Conservation (phyloP, 2,113 vertebrate genomes). For the Phyllopteryx taeniolatus region DNA sequence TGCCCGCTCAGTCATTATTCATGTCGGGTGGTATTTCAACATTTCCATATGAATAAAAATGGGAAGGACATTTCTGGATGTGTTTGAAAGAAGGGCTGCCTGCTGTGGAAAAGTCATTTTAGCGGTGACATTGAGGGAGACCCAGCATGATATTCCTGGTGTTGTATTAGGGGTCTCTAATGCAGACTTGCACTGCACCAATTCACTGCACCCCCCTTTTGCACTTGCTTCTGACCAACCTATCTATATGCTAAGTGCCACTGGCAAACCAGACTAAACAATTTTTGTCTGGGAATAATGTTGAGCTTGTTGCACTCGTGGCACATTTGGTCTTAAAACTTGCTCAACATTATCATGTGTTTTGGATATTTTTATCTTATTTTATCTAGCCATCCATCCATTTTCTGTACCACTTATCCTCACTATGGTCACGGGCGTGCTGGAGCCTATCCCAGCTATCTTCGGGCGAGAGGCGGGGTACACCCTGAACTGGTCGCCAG, state of each 20-base stretch:
- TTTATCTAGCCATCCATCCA: neutral
- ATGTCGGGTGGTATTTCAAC: conserved; percentile 48
- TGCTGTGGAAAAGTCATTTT: conserved; percentile 38
- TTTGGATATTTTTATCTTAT: conserved; percentile 15
- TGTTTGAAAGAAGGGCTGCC: conserved; percentile 39
- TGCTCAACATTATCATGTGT: conserved; percentile 8
- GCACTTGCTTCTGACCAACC: conserved; percentile 37
- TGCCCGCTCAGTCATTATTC: conserved; percentile 23
- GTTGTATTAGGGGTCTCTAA: conserved; percentile 33
- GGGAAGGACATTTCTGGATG: conserved; percentile 30
- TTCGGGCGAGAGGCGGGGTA: no score
- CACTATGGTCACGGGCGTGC: no score
- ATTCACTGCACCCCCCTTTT: conserved; percentile 1
- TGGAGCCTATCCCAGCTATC: no score
- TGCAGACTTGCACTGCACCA: conserved; percentile 24
- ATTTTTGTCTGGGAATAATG: conserved; percentile 38
- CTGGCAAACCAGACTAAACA: conserved; percentile 47
- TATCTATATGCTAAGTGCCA: conserved; percentile 72
- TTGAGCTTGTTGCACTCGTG: conserved; percentile 34
- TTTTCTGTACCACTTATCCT: neutral
- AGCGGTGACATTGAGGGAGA: conserved; percentile 38
- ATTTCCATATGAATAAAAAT: conserved; percentile 73
- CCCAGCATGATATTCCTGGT: conserved; percentile 28
- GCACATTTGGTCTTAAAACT: conserved; percentile 43
- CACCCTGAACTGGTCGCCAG: no score